Evolutionary conservation across 2,797 vertebrate genomes (phyloP).

Genomic region (Chrysocyon brachyurus): DNA sequence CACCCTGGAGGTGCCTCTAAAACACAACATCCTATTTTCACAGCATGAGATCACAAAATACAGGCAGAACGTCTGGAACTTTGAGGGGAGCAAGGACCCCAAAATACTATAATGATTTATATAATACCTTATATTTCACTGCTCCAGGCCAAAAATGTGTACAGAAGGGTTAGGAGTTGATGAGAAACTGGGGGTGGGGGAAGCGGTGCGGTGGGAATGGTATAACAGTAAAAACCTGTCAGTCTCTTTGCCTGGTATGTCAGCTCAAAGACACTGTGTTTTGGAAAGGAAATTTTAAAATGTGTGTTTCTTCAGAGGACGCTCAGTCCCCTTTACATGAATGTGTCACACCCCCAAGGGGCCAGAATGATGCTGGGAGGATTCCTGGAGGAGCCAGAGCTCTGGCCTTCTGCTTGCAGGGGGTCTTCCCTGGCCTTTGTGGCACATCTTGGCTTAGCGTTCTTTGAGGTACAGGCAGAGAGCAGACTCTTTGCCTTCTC

Average conservation of each 20-base stretch:
- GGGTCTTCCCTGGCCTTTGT: not conserved
- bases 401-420: not conserved
- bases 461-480: accelerated
- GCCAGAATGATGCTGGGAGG: accelerated
- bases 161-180: constrained; percentile 18
- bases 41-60: constrained; percentile 29
- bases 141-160: not conserved
- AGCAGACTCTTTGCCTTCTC: not conserved
- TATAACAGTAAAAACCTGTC: not conserved
- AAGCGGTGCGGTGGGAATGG: not conserved
- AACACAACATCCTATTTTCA: constrained; percentile 63
- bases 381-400: no score
- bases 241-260: not conserved
- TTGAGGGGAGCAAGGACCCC: not conserved
- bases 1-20: constrained; percentile 53
- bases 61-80: constrained; percentile 59
- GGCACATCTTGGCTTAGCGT: not conserved
- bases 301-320: not conserved
- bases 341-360: not conserved
- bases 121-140: constrained; percentile 68
- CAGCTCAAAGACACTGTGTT: not conserved
- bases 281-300: not conserved
- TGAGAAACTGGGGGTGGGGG: not conserved
- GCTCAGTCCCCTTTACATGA: not conserved
- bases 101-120: constrained; percentile 68